Base-by-base conservation (phyloP, 2,888 invertebrate species). In the Druceiella hillmani region DNA sequence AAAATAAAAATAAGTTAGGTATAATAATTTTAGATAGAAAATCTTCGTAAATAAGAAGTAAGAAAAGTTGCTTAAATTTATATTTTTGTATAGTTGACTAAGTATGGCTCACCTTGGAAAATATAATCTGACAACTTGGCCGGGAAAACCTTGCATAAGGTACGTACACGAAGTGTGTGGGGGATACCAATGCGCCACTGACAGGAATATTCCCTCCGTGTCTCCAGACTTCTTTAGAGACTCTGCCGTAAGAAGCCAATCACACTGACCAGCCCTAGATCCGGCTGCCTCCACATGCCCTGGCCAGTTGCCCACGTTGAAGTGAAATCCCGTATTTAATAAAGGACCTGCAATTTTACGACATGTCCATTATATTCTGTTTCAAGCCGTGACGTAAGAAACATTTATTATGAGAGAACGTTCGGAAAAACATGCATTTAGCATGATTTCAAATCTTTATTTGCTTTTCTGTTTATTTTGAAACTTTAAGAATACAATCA, bases 281-380 rank as follows among this genome's bases (percentile, higher is more conserved):
- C 91, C 90, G 0, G 88, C 87, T 0, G 90, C 89, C 56, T 91
- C 89, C 33, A 90, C 89, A 62, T 90, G 89, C 0, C 91, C 91
- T 0, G 91, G 91, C 90, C 90, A 91, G 63, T 89, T 90, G 47
- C 91, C 91, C 33, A 92, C 92, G 66, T 92, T 92, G 69, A 93
- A 92, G 64, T 92, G 92, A 61, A 93, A 93, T 3, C 92, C 93
- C 0, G 91, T 92, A 61, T 92, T 92, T 33, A 92, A 74, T 12
- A 93, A 69, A 0, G 92, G 92, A 26, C 91, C 81, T 80, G 53
- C n/a, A 52, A n/a, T n/a, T n/a, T n/a, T n/a, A n/a, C n/a, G n/a
- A n/a, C n/a, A n/a, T n/a, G n/a, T n/a, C n/a, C n/a, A n/a, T n/a
- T n/a, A n/a, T n/a, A n/a, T n/a, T n/a, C n/a, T n/a, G n/a, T n/a